Evolutionary conservation across 2,113 vertebrate genomes (phyloP).

Genomic region (Tupaia tana): DNA sequence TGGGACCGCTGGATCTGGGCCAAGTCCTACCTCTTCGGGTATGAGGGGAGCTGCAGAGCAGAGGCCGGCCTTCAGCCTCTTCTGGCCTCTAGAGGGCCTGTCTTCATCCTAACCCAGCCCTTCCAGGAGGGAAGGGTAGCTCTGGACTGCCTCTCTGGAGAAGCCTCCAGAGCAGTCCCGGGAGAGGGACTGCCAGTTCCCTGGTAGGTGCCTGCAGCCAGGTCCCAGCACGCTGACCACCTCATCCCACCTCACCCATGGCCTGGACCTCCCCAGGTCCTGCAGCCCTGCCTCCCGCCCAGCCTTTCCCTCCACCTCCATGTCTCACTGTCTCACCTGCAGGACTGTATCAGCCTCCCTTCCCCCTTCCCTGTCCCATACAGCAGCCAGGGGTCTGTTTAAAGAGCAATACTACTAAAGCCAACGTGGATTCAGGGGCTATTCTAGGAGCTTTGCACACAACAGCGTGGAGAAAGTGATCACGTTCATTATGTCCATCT

Average conservation of each 20-base stretch:
- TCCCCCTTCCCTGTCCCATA: background rate
- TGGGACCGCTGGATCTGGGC: background rate
- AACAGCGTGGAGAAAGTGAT: no score
- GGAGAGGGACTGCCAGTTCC: background rate
- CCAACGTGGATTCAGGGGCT: background rate
- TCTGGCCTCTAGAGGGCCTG: background rate
- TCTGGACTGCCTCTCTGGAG: background rate
- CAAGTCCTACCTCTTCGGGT: background rate
- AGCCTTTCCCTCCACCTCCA: background rate
- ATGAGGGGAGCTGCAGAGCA: background rate
- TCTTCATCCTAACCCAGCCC: background rate
- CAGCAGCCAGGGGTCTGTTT: background rate
- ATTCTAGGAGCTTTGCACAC: background rate
- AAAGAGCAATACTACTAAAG: background rate
- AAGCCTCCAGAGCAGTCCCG: background rate
- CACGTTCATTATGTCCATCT: background rate
- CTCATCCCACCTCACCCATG: background rate
- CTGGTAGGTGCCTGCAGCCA: background rate
- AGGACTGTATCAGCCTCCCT: background rate
- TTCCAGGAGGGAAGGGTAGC: background rate
- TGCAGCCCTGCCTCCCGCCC: background rate
- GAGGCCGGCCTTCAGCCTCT: background rate
- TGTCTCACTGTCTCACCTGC: no score
- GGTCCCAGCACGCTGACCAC: background rate
- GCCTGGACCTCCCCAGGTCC: background rate